A percentile compares a stretch with the other conserved stretches of the same genome.
Conservation (phyloP, 1,140 invertebrate species). For the Apocrypta bakeri region DNA sequence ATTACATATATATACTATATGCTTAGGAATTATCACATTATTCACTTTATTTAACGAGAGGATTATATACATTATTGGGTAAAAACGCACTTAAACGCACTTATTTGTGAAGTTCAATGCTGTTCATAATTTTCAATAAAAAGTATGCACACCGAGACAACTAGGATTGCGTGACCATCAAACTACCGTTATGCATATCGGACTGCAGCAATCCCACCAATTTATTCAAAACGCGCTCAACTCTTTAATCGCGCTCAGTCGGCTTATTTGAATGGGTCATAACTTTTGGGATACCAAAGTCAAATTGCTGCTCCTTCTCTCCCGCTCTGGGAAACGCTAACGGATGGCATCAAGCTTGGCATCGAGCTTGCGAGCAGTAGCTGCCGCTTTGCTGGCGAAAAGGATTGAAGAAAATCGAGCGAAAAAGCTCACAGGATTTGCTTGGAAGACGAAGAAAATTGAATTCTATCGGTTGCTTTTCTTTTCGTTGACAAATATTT, state of each 20-base stretch:
- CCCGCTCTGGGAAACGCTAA: not conserved
- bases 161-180: not conserved
- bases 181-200: not conserved
- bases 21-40: no score
- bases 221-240: conserved; percentile 2
- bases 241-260: conserved; percentile 25
- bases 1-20: no score
- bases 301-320: conserved; percentile 19
- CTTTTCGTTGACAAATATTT: not conserved
- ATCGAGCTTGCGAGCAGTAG: not conserved
- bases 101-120: no score
- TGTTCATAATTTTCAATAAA: no score
- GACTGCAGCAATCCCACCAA: not conserved
- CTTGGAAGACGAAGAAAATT: not conserved
- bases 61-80: no score
- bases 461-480: not conserved
- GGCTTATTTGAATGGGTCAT: conserved; percentile 31
- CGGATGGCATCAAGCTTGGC: not conserved
- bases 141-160: not conserved
- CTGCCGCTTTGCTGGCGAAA: not conserved
- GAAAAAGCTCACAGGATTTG: not conserved
- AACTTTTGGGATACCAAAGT: conserved; percentile 31
- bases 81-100: no score
- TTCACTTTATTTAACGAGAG: no score
- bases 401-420: conserved; percentile 15